Percentiles rank a stretch among this genome's conserved stretches.
Evolutionary conservation across 2,888 invertebrate species (phyloP).

Genomic region (Drosophila putrida): DNA sequence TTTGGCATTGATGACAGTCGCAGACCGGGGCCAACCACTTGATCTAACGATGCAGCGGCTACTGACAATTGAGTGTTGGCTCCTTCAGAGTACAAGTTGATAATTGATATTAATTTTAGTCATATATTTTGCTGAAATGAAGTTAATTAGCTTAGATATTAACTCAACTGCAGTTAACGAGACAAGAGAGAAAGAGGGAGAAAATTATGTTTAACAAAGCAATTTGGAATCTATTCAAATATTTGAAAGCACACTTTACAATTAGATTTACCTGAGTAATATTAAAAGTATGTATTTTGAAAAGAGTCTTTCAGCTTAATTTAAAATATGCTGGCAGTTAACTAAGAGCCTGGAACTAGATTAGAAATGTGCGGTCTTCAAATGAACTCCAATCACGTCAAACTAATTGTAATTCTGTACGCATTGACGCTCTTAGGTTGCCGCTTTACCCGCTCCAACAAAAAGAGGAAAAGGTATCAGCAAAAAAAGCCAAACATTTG

Average conservation of each 20-base stretch:
- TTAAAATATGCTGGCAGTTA: neutral
- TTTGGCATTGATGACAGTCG: slow-evolving; percentile 69
- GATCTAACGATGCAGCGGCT: slow-evolving; percentile 47
- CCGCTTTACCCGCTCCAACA: neutral
- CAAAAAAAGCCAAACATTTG: slow-evolving; percentile 48
- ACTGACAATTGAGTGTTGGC: slow-evolving; percentile 20
- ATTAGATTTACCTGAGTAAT: neutral
- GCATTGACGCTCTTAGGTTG: slow-evolving; percentile 39
- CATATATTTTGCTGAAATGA: slow-evolving; percentile 52
- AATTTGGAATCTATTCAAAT: neutral
- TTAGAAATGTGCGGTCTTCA: slow-evolving; percentile 5
- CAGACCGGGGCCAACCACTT: slow-evolving; percentile 64
- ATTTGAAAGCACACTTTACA: slow-evolving; percentile 2
- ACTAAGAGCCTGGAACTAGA: neutral
- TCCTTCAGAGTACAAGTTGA: slow-evolving; percentile 30
- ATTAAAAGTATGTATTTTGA: neutral
- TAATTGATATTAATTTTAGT: slow-evolving; percentile 73
- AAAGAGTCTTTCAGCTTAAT: too few relatives aligned
- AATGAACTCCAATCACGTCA: slow-evolving; percentile 21
- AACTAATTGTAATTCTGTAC: slow-evolving; percentile 54
- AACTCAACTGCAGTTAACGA: slow-evolving; percentile 5
- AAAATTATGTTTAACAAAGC: neutral
- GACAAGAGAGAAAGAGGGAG: neutral
- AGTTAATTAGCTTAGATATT: slow-evolving; percentile 43
- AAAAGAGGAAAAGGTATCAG: slow-evolving; percentile 41